Base-by-base conservation (phyloP, 2,113 vertebrate genomes). In the Pachypanchax playfairii region DNA sequence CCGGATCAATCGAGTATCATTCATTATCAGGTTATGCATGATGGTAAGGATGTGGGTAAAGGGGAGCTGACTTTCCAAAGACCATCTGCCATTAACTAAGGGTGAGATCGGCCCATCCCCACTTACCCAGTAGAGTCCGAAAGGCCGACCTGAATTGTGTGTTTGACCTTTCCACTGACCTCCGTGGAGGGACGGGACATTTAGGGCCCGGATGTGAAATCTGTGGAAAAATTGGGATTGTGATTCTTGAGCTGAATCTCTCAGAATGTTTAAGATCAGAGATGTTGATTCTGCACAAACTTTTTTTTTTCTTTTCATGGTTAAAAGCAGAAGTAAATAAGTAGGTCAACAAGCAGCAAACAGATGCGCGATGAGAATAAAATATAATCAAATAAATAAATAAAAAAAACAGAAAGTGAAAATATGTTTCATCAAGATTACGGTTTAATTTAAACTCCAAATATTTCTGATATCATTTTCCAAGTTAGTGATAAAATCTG, bases 11-110 rank as follows among this genome's bases (percentile, higher is more conserved):
- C 79, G 12, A 65, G 71, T 53, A 76, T 83, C 80, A 87, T 87
- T 85, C 85, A 85, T 90, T 78, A 89, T 85, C 84, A 75, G 65
- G 80, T 79, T 88, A 70, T 85, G 79, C 86, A 87, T 89, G 75
- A 63, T 70, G 59, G 52, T 35, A 3, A 43, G 72, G 63, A 11
- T 65, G 61, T 68, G 65, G 69, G 67, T 47, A 75, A 43, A 83
- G 64, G 48, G 59, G 82, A 77, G 41, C 71, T 65, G 74, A 58
- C 69, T 73, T 50, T 67, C 64, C 53, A 49, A 44, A 48, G 28
- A 55, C 54, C 59, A 46, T 38, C 68, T 76, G 49, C 61, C 65
- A 83, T 83, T 86, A 83, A 80, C 43, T 52, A 46, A 75, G 21
- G 55, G 14, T n/a, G 0, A 28, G 68, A 70, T 73, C 65, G 59